Evolutionary conservation across 2,797 vertebrate genomes (phyloP).

Genomic region (Salarias fasciatus): DNA sequence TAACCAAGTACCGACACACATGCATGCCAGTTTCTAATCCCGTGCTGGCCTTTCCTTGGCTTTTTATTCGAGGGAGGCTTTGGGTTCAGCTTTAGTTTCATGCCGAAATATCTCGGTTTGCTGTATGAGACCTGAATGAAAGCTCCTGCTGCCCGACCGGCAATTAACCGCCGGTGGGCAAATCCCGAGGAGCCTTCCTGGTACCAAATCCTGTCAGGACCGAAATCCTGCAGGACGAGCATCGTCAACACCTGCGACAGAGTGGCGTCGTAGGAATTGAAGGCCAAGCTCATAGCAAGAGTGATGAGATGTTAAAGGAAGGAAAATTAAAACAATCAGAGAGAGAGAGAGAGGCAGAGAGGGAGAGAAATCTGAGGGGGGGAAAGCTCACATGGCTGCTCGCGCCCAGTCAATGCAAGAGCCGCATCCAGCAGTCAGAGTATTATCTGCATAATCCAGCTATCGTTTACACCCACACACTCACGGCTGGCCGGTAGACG

Average conservation of each 20-base stretch:
- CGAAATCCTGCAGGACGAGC: neutral
- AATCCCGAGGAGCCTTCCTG: constrained; percentile 18
- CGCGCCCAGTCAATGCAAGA: constrained; percentile 39
- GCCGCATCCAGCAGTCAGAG: constrained; percentile 43
- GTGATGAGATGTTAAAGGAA: no score
- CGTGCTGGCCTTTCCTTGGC: constrained; percentile 1
- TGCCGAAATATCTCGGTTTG: constrained; percentile 2
- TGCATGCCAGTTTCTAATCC: constrained; percentile 7
- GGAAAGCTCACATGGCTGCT: constrained; percentile 37
- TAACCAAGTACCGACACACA: constrained; percentile 1
- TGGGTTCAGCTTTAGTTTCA: constrained; percentile 22
- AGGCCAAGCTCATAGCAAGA: constrained; percentile 23
- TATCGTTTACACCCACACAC: constrained; percentile 66
- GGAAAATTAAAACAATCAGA: no score
- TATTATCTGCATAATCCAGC: constrained; percentile 71
- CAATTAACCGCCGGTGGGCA: constrained; percentile 37
- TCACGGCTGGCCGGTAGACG: constrained; percentile 46
- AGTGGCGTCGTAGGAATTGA: neutral
- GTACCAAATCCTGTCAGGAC: constrained; percentile 35
- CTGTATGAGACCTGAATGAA: constrained; percentile 5
- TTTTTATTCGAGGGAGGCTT: constrained; percentile 10
- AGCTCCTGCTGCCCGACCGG: constrained; percentile 18
- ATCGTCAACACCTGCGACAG: constrained; percentile 13
- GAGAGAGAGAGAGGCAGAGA: constrained; percentile 9
- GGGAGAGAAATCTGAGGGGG: constrained; percentile 16